Evolutionary conservation across 2,797 vertebrate genomes (phyloP).

Genomic region (Chiroxiphia lanceolata): DNA sequence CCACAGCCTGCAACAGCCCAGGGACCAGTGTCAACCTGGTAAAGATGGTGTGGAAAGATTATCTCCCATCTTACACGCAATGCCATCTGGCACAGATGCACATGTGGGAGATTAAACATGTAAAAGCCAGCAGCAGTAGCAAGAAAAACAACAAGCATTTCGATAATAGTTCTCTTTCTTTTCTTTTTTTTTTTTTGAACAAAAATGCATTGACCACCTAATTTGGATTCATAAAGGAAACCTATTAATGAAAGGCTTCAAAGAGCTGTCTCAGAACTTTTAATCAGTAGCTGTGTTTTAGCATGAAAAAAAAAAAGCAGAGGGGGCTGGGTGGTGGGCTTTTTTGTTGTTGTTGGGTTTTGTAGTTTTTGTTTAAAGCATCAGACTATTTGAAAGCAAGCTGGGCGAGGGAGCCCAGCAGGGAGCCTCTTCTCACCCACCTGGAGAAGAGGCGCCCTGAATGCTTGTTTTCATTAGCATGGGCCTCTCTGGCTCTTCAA

Average conservation of each 20-base stretch:
- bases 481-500: constrained; percentile 64
- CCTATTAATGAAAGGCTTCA: constrained; percentile 69
- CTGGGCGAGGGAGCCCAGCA: constrained; percentile 41
- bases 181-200: constrained; percentile 11
- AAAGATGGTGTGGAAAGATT: background rate
- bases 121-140: constrained; percentile 27
- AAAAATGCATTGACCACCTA: constrained; percentile 24
- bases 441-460: constrained; percentile 47
- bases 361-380: constrained; percentile 56
- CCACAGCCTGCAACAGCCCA: background rate
- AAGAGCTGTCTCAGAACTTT: constrained; percentile 68
- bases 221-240: constrained; percentile 73
- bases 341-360: constrained; percentile 33
- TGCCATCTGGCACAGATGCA: constrained; percentile 57
- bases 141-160: constrained; percentile 37
- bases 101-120: constrained; percentile 53
- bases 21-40: background rate
- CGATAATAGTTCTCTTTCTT: constrained; percentile 38
- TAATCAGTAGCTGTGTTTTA: constrained; percentile 65
- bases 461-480: constrained; percentile 55
- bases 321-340: constrained; percentile 11
- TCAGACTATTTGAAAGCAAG: constrained; percentile 29
- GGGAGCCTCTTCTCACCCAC: constrained; percentile 62
- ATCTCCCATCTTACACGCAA: background rate
- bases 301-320: constrained; percentile 12